Evolutionary conservation across 2,113 vertebrate species (phyloP).

Genomic region (Chauna torquata): DNA sequence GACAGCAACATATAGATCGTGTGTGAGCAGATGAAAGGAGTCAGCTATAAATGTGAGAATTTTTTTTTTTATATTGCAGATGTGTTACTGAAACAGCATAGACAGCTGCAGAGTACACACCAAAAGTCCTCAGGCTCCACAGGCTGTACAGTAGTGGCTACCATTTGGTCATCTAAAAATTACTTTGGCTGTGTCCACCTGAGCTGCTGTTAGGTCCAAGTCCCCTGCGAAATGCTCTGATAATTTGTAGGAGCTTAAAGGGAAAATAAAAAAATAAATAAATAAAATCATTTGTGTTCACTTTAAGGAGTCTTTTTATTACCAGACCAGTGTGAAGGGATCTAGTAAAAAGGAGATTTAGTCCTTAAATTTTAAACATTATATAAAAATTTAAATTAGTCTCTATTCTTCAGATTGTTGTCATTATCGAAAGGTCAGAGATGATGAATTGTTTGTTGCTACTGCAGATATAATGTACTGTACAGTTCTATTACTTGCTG

Average conservation of each 20-base stretch:
- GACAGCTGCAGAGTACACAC: neutral
- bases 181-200: neutral
- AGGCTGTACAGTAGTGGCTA: neutral
- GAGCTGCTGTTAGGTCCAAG: neutral
- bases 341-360: conserved; percentile 24
- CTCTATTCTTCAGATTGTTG: conserved; percentile 61
- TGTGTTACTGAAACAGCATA: neutral
- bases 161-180: neutral
- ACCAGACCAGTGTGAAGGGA: neutral
- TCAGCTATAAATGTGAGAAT: neutral
- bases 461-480: conserved; percentile 64
- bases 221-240: neutral
- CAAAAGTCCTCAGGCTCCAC: neutral
- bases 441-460: conserved; percentile 71
- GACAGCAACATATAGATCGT: neutral
- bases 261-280: neutral
- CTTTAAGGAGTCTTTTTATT: conserved; percentile 3
- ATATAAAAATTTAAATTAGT: conserved; percentile 70
- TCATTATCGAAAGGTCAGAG: conserved; percentile 70
- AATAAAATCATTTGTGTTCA: neutral
- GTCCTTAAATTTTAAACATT: conserved; percentile 65
- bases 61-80: neutral
- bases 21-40: neutral
- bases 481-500: conserved; percentile 69
- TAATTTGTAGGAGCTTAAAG: neutral